Base-by-base conservation (phyloP, 2,888 invertebrate species). In the Leptinotarsa juncta region DNA sequence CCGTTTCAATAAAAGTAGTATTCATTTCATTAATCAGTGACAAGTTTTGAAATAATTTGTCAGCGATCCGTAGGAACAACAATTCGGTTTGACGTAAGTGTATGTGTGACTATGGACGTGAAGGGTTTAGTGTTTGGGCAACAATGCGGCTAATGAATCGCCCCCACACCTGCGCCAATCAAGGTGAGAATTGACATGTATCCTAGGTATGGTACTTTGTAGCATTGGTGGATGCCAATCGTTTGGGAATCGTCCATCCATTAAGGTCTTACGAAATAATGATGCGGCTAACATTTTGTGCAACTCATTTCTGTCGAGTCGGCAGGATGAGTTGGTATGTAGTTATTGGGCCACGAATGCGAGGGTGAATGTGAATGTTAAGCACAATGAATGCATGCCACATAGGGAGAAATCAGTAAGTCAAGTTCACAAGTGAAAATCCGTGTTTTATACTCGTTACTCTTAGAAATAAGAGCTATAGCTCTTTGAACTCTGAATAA, bases 61-160 rank as follows among this genome's bases (percentile, higher is more conserved):
- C 62, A 62, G 62, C 62, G 60, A 60, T 60, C 60, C 60, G 4
- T 14, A 23, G 20, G 16, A 60, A 23, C 16, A 60, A 60, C 23
- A 60, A 26, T 60, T 26, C 60, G 4, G 15, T 32, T n/a, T 32
- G 62, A 32, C 62, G 62, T 16, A 20, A 12, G 57, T 57, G 15
- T 57, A 23, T 57, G 57, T 23, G 57, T 20, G 57, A 53, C 7
- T 53, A 53, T 57, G 57, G 57, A 62, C 32, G 26, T 14, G n/a
- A 62, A 42, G 20, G 60, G 23, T 62, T n/a, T 26, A 10, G 42
- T n/a, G 62, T 62, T 62, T 62, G 32, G 32, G 32, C 62, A 62
- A 26, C 62, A 62, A 62, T 62, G 42, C 42, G 26, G 62, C 62
- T 62, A 62, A 62, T 62, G 62, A 62, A 62, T 62, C 32, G 62